Conservation (phyloP, 53 echinoderm and acorn worm genomes). For the Echinarachnius parma region DNA sequence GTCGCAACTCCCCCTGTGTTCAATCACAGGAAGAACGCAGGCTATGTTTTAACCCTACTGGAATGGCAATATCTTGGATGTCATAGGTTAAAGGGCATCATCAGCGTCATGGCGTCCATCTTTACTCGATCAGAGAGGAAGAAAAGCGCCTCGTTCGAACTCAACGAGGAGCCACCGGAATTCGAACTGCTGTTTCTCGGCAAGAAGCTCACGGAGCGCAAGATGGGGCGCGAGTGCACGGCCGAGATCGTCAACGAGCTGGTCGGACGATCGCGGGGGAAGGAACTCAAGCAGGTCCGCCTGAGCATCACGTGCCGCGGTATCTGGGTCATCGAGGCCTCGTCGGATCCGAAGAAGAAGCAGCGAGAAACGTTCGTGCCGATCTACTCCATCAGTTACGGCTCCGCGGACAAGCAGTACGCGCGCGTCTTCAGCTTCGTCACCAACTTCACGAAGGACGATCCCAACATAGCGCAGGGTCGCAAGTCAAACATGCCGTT, state of each 20-base stretch:
- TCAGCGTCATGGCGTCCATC: slow-evolving; percentile 63
- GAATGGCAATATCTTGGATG: no score
- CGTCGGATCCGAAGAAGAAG: slow-evolving; percentile 55
- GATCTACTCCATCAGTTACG: slow-evolving; percentile 93
- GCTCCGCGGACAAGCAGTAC: slow-evolving; percentile 74
- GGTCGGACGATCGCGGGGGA: slow-evolving; percentile 59
- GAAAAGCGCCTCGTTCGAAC: slow-evolving; percentile 65
- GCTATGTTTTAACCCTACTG: no score
- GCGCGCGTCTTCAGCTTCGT: slow-evolving; percentile 83
- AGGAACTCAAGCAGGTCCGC: slow-evolving; percentile 66
- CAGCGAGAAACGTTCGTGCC: slow-evolving; percentile 87
- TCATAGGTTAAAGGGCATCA: no score
- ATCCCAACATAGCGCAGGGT: slow-evolving; percentile 17
- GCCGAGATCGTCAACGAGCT: slow-evolving; percentile 52
- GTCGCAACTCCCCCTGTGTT: no score
- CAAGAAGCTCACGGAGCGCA: slow-evolving; percentile 56
- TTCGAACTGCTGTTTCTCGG: slow-evolving; percentile 85
- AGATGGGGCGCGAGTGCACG: slow-evolving; percentile 83
- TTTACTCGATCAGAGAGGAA: slow-evolving; percentile 52
- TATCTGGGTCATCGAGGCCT: slow-evolving; percentile 68
- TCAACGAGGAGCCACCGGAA: slow-evolving; percentile 76
- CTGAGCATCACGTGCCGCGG: slow-evolving; percentile 77
- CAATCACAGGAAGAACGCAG: no score
- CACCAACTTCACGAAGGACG: slow-evolving; percentile 63
- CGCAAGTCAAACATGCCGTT: slow-evolving; percentile 51